Percentiles rank a stretch among this genome's conserved stretches.
These are phyloP conservation scores for Chymomyza caudatula DNA, from an alignment of 2,888 invertebrate genomes.

Conservation along the genomic window DNA sequence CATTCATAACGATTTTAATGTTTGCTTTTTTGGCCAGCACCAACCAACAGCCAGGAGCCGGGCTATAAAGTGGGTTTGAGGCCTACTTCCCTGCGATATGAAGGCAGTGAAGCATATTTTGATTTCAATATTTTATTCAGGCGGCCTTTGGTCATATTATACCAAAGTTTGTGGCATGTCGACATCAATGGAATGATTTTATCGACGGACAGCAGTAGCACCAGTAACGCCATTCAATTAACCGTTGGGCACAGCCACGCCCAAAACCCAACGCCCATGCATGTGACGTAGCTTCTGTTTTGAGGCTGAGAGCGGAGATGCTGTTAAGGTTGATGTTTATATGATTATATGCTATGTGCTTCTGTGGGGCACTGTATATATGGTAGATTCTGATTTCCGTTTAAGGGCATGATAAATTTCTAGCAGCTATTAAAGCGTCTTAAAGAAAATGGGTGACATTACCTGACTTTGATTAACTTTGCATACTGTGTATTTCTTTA, in stretches of 20 bases:
- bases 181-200: background rate
- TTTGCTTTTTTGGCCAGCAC: background rate
- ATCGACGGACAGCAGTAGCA: background rate
- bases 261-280: too few species aligned
- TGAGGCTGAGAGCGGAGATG: background rate
- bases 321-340: background rate
- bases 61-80: background rate
- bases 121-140: background rate
- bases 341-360: background rate
- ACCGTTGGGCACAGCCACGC: background rate
- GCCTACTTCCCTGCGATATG: too few species aligned
- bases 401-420: too few species aligned
- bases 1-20: constrained; percentile 1
- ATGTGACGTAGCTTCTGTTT: background rate
- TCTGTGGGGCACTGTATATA: too few species aligned
- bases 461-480: background rate
- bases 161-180: background rate
- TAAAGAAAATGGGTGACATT: background rate
- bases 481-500: background rate
- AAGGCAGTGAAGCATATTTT: background rate
- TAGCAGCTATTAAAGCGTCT: background rate
- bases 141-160: background rate
- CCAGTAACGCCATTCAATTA: background rate
- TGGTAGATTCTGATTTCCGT: background rate
- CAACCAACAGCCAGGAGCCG: background rate